Conservation (phyloP, 2,888 invertebrate genomes). For the Chalcis sispes region DNA sequence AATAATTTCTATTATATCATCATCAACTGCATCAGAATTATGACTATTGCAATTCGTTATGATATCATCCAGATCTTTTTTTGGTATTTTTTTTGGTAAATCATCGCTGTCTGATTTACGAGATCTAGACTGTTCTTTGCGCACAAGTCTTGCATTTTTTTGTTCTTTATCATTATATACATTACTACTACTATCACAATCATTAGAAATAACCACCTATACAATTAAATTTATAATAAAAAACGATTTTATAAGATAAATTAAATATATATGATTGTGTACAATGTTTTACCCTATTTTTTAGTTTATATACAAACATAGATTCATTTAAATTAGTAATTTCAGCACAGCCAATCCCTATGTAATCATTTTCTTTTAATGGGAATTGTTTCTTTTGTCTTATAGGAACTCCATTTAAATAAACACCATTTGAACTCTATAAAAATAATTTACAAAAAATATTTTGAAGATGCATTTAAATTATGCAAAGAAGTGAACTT, state of each 20-base stretch:
- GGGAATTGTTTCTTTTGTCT: slow-evolving; percentile 70
- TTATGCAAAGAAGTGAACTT: slow-evolving; percentile 45
- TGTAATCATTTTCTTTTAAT: slow-evolving; percentile 76
- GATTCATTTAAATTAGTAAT: slow-evolving; percentile 60
- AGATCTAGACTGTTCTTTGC: slow-evolving; percentile 35
- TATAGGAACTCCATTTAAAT: slow-evolving; percentile 77
- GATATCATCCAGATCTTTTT: slow-evolving; percentile 6
- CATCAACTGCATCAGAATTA: slow-evolving; percentile 22
- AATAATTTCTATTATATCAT: too few species aligned
- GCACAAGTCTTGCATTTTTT: slow-evolving; percentile 8
- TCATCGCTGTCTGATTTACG: slow-evolving; percentile 15
- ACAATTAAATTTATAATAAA: neutral
- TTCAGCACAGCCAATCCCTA: slow-evolving; percentile 78
- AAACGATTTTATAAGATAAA: neutral
- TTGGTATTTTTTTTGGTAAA: slow-evolving; percentile 36
- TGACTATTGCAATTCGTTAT: neutral
- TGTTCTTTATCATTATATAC: neutral
- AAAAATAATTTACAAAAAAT: neutral
- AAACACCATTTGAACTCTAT: slow-evolving; percentile 81
- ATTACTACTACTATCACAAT: slow-evolving; percentile 21
- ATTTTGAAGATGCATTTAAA: neutral
- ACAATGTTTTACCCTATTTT: slow-evolving; percentile 40
- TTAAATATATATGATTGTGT: slow-evolving; percentile 1
- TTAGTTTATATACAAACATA: slow-evolving; percentile 51
- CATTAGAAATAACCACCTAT: slow-evolving; percentile 21